These are phyloP conservation scores for Heliocidaris erythrogramma DNA, from an alignment of 35 echinoderm and acorn worm species.

Conservation along the genomic window DNA sequence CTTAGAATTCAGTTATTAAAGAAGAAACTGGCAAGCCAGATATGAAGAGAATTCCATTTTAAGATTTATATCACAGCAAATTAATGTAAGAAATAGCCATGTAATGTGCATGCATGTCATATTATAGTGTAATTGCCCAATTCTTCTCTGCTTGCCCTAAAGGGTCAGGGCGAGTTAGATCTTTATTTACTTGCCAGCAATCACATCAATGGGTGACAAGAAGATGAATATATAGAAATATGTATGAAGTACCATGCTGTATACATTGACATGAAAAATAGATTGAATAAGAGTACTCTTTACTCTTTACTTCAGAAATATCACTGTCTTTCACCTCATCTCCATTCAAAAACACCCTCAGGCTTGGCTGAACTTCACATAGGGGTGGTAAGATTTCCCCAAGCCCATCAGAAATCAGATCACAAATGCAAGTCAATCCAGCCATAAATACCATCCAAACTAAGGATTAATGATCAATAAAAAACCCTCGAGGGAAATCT, in stretches of 20 bases:
- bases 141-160: no score
- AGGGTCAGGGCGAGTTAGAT: no score
- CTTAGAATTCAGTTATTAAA: no score
- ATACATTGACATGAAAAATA: not conserved
- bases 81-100: no score
- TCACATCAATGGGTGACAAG: not conserved
- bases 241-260: not conserved
- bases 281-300: not conserved
- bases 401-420: not conserved
- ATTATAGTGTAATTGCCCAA: no score
- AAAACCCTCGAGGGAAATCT: not conserved
- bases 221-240: no score
- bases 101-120: no score
- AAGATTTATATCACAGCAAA: no score
- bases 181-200: not conserved
- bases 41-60: no score
- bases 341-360: not conserved
- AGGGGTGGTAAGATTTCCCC: not conserved
- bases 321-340: not conserved
- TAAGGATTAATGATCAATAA: conserved; percentile 33
- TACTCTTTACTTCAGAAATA: not conserved
- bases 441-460: not conserved
- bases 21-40: no score
- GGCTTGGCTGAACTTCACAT: not conserved
- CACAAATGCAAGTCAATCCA: conserved; percentile 9